These are phyloP conservation scores for Euglossa dilemma DNA, from an alignment of 1,140 invertebrate species.

Conservation along the genomic window DNA sequence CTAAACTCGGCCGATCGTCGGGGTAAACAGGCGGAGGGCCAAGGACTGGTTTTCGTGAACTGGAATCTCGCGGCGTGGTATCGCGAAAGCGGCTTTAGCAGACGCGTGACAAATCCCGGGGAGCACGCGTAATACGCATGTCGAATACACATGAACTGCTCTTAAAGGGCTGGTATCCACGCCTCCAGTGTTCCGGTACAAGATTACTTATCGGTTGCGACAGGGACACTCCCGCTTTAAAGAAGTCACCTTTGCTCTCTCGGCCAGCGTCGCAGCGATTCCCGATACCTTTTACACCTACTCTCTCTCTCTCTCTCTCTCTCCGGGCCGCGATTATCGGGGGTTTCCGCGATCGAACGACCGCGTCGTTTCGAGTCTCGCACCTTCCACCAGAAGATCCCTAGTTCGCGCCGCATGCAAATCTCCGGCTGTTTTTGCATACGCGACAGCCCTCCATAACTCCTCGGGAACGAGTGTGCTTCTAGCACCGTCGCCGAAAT, in stretches of 20 bases:
- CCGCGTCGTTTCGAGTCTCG: no score
- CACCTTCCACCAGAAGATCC: no score
- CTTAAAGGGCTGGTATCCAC: slow-evolving; percentile 56
- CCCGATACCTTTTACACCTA: slow-evolving; percentile 11
- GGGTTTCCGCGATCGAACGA: no score
- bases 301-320: no score
- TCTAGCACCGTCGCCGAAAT: background rate
- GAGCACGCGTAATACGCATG: slow-evolving; percentile 57
- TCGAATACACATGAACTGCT: slow-evolving; percentile 47
- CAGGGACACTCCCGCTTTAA: slow-evolving; percentile 59
- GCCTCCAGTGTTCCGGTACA: slow-evolving; percentile 57
- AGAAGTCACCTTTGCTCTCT: slow-evolving; percentile 28
- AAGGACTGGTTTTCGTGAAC: slow-evolving; percentile 1
- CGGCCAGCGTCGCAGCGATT: background rate
- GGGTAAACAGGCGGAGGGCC: background rate
- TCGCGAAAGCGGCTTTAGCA: slow-evolving; percentile 29
- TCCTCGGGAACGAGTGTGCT: background rate
- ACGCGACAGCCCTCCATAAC: background rate
- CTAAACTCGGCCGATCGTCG: background rate
- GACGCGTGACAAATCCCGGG: slow-evolving; percentile 53
- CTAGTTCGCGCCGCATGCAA: no score
- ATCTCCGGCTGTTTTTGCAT: no score
- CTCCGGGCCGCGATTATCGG: slow-evolving; percentile 5
- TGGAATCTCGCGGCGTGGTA: background rate
- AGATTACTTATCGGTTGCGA: slow-evolving; percentile 60